Evolutionary conservation across 2,797 vertebrate genomes (phyloP), one percentile per base, ranked within the genome.

Genomic region (Aselliscus stoliczkanus): DNA sequence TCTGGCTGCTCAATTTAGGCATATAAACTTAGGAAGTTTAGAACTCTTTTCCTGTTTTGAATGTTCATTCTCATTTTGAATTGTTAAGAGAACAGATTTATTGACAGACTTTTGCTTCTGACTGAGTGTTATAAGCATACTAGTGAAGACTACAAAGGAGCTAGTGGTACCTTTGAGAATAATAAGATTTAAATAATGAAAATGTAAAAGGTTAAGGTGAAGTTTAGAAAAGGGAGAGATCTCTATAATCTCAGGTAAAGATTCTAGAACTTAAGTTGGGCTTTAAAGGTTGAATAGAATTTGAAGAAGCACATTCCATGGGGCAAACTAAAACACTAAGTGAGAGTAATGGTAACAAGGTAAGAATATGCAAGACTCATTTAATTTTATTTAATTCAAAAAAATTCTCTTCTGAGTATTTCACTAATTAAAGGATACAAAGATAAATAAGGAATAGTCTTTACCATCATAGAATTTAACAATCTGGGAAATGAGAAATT

Each of bases 11-110:
- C 42, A 42, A 42, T 29, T 37, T 85, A 93, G 93, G 44, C n/a
- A n/a, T n/a, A n/a, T n/a, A n/a, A n/a, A 42, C 31, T 37, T 85
- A 93, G 93, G 44, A 96, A 82, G 80, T 92, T 87, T 84, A 76
- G 81, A 84, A 75, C 79, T 54, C 62, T 89, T 76, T 96, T 83
- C 56, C 64, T 91, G 62, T 87, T 90, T 69, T 87, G n/a, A 93
- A 75, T 86, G 58, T 50, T 88, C 77, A 73, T 76, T 93, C 65
- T 54, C 80, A 25, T 72, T 56, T 88, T 93, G 73, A 86, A 73
- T 42, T 72, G 42, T 67, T 60, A n/a, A 81, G 54, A 34, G 27
- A 73, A 79, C 3, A 93, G 15, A 77, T 62, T 88, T 85, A 69
- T 72, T 64, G 72, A 69, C n/a, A 69, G 34, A 62, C 3, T 65